These are phyloP conservation scores for Brachyrhaphis roseni DNA, from an alignment of 2,797 vertebrate species.

Conservation along the genomic window DNA sequence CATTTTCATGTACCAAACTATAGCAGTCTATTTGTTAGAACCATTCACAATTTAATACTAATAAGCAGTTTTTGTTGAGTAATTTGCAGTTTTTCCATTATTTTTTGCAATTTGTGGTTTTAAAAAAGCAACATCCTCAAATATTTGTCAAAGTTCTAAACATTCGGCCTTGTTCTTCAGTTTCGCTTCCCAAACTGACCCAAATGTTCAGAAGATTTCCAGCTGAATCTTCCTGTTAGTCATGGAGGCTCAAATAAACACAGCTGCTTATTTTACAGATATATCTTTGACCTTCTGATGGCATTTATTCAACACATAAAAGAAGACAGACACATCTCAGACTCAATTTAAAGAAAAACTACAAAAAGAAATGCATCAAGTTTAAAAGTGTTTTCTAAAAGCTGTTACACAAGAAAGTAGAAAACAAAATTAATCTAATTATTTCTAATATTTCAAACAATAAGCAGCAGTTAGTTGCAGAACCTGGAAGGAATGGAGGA, in stretches of 20 bases:
- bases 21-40: no score
- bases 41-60: no score
- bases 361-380: neutral
- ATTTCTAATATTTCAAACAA: neutral
- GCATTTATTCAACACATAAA: neutral
- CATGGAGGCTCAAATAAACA: neutral
- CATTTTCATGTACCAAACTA: no score
- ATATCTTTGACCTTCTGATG: neutral
- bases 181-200: neutral
- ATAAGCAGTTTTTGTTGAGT: no score
- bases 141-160: no score
- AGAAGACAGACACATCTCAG: neutral
- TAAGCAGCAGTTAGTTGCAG: neutral
- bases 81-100: no score
- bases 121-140: no score
- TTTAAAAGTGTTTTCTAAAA: neutral
- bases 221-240: neutral
- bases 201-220: neutral
- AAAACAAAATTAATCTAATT: neutral
- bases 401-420: no score
- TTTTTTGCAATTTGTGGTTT: no score
- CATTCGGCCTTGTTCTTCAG: neutral
- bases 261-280: neutral
- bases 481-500: neutral
- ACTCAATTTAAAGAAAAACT: neutral